A percentile compares a stretch with the other conserved stretches of the same genome.
phyloP scores from a whole-genome alignment of 2,113 vertebrate genomes.

The Dipodomys merriami region DNA sequence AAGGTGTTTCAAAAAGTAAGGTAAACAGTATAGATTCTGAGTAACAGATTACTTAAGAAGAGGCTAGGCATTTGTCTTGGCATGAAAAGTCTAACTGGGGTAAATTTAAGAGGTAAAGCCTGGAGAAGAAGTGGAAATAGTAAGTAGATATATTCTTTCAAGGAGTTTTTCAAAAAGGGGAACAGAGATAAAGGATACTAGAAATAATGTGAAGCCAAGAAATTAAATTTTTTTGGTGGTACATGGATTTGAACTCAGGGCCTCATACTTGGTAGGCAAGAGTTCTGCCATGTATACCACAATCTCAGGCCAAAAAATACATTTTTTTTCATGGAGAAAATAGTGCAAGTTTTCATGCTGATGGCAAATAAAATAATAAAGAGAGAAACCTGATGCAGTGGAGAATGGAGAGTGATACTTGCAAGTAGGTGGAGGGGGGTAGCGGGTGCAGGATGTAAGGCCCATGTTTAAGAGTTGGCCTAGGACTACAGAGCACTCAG shows the following conservation, averaged over 20 bases:
- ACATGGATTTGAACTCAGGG: too few relatives aligned
- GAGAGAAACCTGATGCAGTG: background rate
- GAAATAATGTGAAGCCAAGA: background rate
- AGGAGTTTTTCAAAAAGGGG: background rate
- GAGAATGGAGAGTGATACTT: background rate
- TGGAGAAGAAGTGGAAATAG: background rate
- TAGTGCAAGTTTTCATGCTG: background rate
- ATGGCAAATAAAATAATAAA: background rate
- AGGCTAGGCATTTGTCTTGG: background rate
- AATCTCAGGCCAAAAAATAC: too few relatives aligned
- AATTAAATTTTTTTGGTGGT: too few relatives aligned
- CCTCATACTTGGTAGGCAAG: too few relatives aligned
- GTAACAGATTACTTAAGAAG: background rate
- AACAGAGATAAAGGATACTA: background rate
- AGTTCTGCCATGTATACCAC: too few relatives aligned
- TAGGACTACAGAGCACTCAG: background rate
- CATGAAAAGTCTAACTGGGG: background rate
- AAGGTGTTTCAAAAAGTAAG: background rate
- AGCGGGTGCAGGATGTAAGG: background rate
- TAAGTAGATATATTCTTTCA: background rate
- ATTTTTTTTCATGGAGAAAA: constrained; percentile 2
- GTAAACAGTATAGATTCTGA: background rate
- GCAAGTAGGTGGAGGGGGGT: background rate
- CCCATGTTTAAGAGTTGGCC: background rate
- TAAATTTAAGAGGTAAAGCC: background rate